Evolutionary conservation across 2,113 vertebrate species (phyloP), one percentile per base, ranked within the genome.

Genomic region (Sylvietta virens): DNA sequence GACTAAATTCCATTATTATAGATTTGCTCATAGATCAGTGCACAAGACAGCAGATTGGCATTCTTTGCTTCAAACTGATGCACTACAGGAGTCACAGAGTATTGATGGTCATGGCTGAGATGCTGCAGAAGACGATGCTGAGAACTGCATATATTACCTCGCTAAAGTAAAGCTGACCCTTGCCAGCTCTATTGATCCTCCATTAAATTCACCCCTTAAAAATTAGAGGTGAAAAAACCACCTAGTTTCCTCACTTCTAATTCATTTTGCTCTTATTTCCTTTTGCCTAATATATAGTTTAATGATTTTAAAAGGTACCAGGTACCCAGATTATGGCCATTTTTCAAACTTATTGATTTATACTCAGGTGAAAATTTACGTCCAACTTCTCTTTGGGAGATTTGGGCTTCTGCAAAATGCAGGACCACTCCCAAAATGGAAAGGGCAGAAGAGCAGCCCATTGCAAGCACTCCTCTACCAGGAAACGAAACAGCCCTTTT

Each of bases 1-100:
- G 27, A 60, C 67, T 93, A 71, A 74, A 94, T 94, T 78, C 92
- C 56, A 45, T 93, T 88, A 90, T 90, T 96, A 92, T 86, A 50
- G 94, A 93, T 95, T 54, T 86, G n/a, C 88, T 88, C 93, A 79
- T 74, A 96, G 64, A 92, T 88, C 88, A 95, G 79, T 57, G 61
- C 67, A 74, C 86, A 64, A 56, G 76, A 77, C 80, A 76, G 65
- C n/a, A 90, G 82, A 88, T 39, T 96, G 95, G 65, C 93, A 79
- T 78, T 71, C 69, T 73, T 33, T 56, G 53, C 76, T 86, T 86
- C 88, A 58, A 78, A 92, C 22, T 47, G 67, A 81, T 72, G 66
- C 51, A 44, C n/a, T 78, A 35, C 79, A 67, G 79, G 64, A 74
- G 71, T 74, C 89, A 64, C 72, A 79, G 31, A 48, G 42, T 91